These are phyloP conservation scores for Meles meles DNA, from an alignment of 2,113 vertebrate genomes.

Conservation along the genomic window DNA sequence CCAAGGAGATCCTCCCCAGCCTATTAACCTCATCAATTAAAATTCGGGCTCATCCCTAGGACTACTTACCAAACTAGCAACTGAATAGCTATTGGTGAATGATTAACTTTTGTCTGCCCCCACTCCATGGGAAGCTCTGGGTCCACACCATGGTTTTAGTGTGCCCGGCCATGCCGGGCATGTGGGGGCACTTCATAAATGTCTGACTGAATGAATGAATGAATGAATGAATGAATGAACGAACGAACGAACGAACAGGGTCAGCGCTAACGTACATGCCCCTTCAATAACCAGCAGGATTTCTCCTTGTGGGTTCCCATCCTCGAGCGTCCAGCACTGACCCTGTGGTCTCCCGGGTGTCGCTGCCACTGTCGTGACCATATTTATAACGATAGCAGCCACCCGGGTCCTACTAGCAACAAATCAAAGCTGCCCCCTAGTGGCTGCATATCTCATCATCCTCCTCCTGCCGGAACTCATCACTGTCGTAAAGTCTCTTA, in stretches of 20 bases:
- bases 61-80: background rate
- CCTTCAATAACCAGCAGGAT: background rate
- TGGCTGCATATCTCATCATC: too few relatives aligned
- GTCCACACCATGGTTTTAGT: too few relatives aligned
- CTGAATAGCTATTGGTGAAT: background rate
- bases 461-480: background rate
- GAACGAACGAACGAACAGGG: background rate
- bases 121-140: background rate
- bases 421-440: background rate
- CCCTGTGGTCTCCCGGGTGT: background rate
- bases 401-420: background rate
- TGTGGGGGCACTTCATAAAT: background rate
- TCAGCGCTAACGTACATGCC: rapidly evolving
- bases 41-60: background rate
- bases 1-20: background rate
- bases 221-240: too few relatives aligned
- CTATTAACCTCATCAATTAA: background rate
- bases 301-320: background rate
- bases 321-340: background rate
- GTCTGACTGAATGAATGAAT: too few relatives aligned
- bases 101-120: background rate
- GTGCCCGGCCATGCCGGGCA: too few relatives aligned
- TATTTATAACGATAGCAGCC: background rate
- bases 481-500: background rate
- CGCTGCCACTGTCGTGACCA: background rate